Evolutionary conservation across 2,888 invertebrate genomes (phyloP), one percentile per base, ranked within the genome.

Genomic region (Flexamia atlantica): DNA sequence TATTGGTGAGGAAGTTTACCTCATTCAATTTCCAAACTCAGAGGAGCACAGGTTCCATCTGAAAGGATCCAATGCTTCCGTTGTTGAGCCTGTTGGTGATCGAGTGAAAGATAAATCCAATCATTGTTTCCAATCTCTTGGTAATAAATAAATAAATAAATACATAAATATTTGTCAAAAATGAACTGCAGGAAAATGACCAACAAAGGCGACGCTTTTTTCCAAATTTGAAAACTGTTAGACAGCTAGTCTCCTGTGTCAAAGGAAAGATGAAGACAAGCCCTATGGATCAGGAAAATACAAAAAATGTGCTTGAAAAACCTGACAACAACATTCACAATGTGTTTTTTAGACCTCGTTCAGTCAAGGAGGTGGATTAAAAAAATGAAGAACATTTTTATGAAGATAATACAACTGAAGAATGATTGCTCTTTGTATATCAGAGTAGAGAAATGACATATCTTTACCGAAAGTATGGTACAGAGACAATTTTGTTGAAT

Each of bases 191-290:
- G n/a, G 76, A 76, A 76, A 76, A 12, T 17, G 23, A 76, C 42
- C 17, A 17, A 5, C 1, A 40, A 42, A 7, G 46, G 23, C 42
- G 46, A 42, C 14, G 42, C 17, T 76, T 76, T 12, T 76, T 42
- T 20, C 76, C 76, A 9, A 25, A 76, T 28, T 7, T 76, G 10
- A 40, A 42, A 76, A 76, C 76, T 36, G 23, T 76, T 1, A 17
- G 42, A 42, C 12, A 76, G 5, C 9, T 76, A 76, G 23, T 76
- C 17, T 76, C 76, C n/a, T 7, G 3, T 20, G 17, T 30, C 25
- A 76, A 76, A 76, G 20, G 42, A 17, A 76, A 76, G 42, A n/a
- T 80, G 7, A 80, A 80, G 57, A n/a, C 20, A 23, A 79, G 80
- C 28, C 80, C 80, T 32, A 79, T 80, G 0, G 80, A 80, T 25